Evolutionary conservation across 1,140 invertebrate genomes (phyloP), one percentile per base, ranked within the genome.

Genomic region (Heliconius congener): DNA sequence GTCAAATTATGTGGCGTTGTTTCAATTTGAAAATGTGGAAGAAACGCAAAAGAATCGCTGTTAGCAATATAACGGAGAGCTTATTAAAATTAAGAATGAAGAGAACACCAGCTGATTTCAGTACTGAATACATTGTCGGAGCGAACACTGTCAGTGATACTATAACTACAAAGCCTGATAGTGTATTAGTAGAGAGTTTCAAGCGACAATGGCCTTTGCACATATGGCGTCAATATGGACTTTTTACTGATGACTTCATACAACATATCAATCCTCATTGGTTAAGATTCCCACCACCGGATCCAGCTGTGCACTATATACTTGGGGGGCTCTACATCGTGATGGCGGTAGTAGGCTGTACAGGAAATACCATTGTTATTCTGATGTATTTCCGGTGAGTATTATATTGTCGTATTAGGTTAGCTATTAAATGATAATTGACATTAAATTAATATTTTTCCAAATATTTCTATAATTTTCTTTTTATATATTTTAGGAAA

Each of bases 221-320:
- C 4, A 76, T 88, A 34, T 96, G 96, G 96, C 90, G 92, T 79
- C 80, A 84, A 18, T 86, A 90, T 52, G 95, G 95, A 9, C 89
- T 94, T 74, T 96, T 96, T 76, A 93, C 93, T 23, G 95, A 96
- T 19, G 94, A 95, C 27, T 96, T 96, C 81, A 90, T 96, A 57
- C 84, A 92, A 13, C 86, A 94, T 18, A 96, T 97, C 57, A 96
- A 97, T 87, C 84, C 92, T 1, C 96, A 96, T 85, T 97, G 96
- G 96, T 84, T 97, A 81, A 86, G 95, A 78, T 97, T 96, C 84
- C 90, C 95, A 11, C 96, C 96, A 3, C 96, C 96, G 0, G 81
- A 87, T 9, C 91, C 95, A n/a, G 83, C 81, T 2, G 85, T 94
- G 19, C 95, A 96, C 79, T 96, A 96, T 82, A 87, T 92, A 0